phyloP scores from a whole-genome alignment of 2,797 vertebrate species.

The Pteronotus mesoamericanus region DNA sequence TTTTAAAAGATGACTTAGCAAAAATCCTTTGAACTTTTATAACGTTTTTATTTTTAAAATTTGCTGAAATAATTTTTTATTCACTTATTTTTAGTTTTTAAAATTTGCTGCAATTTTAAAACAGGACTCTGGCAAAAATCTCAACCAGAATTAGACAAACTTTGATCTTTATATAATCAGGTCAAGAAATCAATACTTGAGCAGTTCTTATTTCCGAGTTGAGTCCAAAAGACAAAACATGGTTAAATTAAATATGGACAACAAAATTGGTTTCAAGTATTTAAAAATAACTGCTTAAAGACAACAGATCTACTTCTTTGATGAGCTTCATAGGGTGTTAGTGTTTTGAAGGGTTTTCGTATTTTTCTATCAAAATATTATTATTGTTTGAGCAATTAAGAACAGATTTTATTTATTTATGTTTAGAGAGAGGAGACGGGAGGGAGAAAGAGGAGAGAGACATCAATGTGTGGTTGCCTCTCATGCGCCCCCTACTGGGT shows the following conservation, averaged over 20 bases:
- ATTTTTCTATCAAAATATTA: slow-evolving; percentile 49
- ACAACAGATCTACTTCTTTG: slow-evolving; percentile 29
- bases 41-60: background rate
- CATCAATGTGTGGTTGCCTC: no score
- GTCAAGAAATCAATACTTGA: background rate
- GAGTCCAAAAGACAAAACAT: background rate
- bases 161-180: background rate
- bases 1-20: background rate
- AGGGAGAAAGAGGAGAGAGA: no score
- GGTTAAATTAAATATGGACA: background rate
- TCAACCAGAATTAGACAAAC: background rate
- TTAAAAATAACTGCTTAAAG: slow-evolving; percentile 13
- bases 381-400: no score
- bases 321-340: background rate
- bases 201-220: background rate
- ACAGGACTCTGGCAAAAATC: background rate
- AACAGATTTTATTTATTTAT: no score
- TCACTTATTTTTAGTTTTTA: background rate
- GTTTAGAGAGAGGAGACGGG: no score
- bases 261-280: background rate
- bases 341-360: slow-evolving; percentile 54
- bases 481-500: no score
- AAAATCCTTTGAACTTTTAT: no score
- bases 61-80: background rate
- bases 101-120: background rate